Evolutionary conservation across 1,140 invertebrate species (phyloP).

Genomic region (Habropoda laboriosa): DNA sequence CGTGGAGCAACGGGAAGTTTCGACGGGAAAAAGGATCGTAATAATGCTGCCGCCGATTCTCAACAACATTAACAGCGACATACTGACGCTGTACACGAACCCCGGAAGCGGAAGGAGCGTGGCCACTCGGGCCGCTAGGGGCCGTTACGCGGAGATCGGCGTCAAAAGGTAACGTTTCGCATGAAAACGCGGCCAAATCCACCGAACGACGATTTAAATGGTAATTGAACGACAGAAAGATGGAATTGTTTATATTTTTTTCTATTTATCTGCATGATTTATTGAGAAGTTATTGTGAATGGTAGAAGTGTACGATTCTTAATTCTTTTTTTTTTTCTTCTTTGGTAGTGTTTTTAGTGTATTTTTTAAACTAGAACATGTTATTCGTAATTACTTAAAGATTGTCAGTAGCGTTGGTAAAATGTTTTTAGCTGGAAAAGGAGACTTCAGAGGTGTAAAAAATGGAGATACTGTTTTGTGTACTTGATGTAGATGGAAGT

Average conservation of each 20-base stretch:
- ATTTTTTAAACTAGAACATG: neutral
- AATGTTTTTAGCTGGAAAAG: no score
- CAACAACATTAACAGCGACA: slow-evolving; percentile 77
- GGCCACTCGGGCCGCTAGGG: slow-evolving; percentile 65
- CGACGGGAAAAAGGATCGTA: slow-evolving; percentile 52
- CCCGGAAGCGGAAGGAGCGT: slow-evolving; percentile 68
- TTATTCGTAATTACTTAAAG: no score
- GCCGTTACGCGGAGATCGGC: slow-evolving; percentile 78
- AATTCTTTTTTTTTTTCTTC: neutral
- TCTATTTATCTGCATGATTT: neutral
- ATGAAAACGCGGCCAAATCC: neutral
- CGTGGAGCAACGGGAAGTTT: slow-evolving; percentile 36
- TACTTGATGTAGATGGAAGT: no score
- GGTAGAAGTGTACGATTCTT: neutral
- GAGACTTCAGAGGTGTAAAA: no score
- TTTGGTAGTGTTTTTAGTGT: neutral
- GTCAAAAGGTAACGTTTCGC: slow-evolving; percentile 74
- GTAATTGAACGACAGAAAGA: neutral
- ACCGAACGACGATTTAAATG: no score
- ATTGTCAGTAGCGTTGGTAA: no score
- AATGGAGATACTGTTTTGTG: no score
- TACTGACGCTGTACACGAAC: slow-evolving; percentile 77
- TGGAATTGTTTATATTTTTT: neutral
- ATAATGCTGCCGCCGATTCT: slow-evolving; percentile 75
- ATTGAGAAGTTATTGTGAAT: neutral